Base-by-base conservation (phyloP, 1,140 invertebrate species). In the Melipona quadrifasciata region DNA sequence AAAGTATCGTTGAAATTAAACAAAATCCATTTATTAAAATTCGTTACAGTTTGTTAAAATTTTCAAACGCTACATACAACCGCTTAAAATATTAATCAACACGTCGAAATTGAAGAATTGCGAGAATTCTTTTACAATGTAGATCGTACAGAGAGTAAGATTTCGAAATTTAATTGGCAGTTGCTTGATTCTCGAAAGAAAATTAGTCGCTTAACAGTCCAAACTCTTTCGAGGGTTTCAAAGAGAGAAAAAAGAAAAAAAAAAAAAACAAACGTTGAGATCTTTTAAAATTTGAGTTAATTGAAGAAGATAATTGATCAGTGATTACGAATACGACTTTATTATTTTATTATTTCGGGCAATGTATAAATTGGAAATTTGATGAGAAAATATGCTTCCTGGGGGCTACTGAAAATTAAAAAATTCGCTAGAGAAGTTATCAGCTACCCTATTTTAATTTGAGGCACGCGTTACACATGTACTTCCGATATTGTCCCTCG, bases 11-110 rank as follows among this genome's bases (percentile, higher is more conserved):
- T 53, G 11, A 55, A 74, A 74, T 55, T 21, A 55, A 55, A 55
- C n/a, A 73, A 19, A 74, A 74, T 19, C 17, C 72, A 31, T 74
- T 74, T 74, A 74, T 74, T 74, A 24, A 74, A 73, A 74, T 8
- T 74, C 21, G 51, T 73, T 73, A 73, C 72, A 73, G 19, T 55
- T 74, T 31, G 21, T 73, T 19, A 11, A 31, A 74, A 12, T 27
- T 31, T 55, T 31, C 12, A 31, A 74, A 74, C 27, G 19, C 12
- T 74, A 55, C 19, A 31, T 47, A 31, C 55, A 19, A 21, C 27
- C 17, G 19, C 19, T 53, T 31, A 31, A 73, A 74, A 31, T 16
- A 55, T 55, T 55, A 12, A 5, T 12, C 31, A 21, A 74, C 31
- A 14, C 51, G 27, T 55, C 27, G 51, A 31, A 27, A n/a, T 19